Conservation (phyloP, 2,888 invertebrate species). For the Drosophila nr. perissopoda region DNA sequence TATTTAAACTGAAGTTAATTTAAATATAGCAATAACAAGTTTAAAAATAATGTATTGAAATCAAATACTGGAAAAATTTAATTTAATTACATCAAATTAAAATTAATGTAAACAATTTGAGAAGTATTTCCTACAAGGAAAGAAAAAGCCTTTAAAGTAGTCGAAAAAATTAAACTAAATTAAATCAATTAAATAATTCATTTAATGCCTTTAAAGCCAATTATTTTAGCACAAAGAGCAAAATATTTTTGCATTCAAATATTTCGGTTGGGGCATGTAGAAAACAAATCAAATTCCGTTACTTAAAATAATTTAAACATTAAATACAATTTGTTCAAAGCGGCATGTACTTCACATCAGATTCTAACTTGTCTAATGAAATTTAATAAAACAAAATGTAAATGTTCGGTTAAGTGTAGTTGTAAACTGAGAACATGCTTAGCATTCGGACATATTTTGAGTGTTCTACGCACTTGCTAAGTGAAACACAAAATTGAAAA, state of each 20-base stretch:
- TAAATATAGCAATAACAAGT: constrained; percentile 45
- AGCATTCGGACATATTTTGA: constrained; percentile 76
- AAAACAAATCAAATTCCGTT: constrained; percentile 62
- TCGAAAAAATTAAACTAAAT: constrained; percentile 53
- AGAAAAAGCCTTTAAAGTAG: constrained; percentile 82
- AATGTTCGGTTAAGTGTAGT: constrained; percentile 33
- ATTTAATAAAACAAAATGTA: constrained; percentile 17
- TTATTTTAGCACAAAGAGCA: constrained; percentile 49
- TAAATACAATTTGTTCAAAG: constrained; percentile 33
- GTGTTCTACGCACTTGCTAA: constrained; percentile 60
- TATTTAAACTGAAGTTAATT: constrained; percentile 72
- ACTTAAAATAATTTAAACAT: constrained; percentile 62
- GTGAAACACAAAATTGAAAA: constrained; percentile 30
- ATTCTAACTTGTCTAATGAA: constrained; percentile 30
- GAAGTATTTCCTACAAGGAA: constrained; percentile 83
- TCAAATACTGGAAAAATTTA: constrained; percentile 33
- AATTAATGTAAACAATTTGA: constrained; percentile 66
- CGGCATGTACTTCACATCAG: constrained; percentile 67
- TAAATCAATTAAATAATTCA: constrained; percentile 52
- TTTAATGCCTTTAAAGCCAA: constrained; percentile 65
- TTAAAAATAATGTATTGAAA: constrained; percentile 32
- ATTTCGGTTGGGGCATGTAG: constrained; percentile 32
- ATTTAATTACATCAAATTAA: constrained; percentile 49
- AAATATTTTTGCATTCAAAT: constrained; percentile 31
- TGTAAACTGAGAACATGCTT: constrained; percentile 57